Evolutionary conservation across 2,797 vertebrate genomes (phyloP).

Genomic region (Phalanger gymnotis): DNA sequence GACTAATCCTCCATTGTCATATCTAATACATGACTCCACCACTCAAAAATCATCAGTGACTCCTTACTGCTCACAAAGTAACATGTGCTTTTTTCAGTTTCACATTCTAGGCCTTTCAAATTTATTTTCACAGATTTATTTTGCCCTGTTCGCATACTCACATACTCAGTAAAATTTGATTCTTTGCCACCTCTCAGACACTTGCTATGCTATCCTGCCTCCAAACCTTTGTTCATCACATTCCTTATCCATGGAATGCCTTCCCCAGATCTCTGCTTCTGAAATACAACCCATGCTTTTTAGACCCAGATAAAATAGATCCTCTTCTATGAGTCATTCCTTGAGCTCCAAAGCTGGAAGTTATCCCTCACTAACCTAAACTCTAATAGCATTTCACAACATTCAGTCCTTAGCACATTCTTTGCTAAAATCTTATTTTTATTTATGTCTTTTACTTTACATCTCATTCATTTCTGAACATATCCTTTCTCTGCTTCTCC

Average conservation of each 20-base stretch:
- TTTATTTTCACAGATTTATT: background rate
- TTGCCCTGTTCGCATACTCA: background rate
- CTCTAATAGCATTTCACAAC: background rate
- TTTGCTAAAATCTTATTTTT: background rate
- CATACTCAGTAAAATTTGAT: background rate
- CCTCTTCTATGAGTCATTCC: background rate
- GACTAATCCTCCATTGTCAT: background rate
- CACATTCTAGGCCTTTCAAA: background rate
- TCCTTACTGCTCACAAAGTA: background rate
- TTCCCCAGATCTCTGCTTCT: background rate
- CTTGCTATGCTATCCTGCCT: background rate
- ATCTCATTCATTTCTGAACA: background rate
- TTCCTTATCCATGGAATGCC: background rate
- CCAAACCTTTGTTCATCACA: background rate
- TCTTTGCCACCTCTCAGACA: background rate
- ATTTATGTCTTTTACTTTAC: background rate
- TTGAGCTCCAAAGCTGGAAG: background rate
- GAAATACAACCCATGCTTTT: background rate
- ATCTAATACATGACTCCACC: background rate
- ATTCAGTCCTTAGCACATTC: background rate
- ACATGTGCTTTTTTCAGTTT: background rate
- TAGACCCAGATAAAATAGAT: background rate
- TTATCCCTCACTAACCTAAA: background rate
- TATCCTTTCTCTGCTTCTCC: background rate
- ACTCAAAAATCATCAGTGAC: background rate